phyloP scores from a whole-genome alignment of 1,140 invertebrate genomes.

The Scaptomyza pallida region DNA sequence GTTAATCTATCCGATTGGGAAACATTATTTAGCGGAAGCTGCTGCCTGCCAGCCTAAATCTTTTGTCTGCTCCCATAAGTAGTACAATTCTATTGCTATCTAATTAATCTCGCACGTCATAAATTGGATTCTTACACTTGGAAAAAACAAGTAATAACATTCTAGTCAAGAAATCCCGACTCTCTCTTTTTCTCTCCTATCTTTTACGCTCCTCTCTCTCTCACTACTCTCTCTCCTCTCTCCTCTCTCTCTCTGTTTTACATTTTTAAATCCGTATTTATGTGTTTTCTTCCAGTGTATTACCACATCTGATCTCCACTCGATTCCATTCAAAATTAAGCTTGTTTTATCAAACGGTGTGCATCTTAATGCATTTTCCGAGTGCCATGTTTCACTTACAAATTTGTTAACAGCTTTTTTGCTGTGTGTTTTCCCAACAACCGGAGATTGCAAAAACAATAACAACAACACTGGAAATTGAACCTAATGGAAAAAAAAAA shows the following conservation, averaged over 20 bases:
- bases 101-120: constrained; percentile 64
- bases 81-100: constrained; percentile 47
- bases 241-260: too few species aligned
- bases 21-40: constrained; percentile 30
- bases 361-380: constrained; percentile 63
- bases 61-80: constrained; percentile 42
- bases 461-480: constrained; percentile 56
- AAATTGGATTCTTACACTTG: constrained; percentile 46
- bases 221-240: too few species aligned
- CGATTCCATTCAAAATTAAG: constrained; percentile 55
- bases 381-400: constrained; percentile 34
- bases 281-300: neutral
- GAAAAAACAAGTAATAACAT: too few species aligned
- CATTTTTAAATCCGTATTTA: neutral
- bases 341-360: constrained; percentile 46
- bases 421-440: constrained; percentile 61
- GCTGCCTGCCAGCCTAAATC: constrained; percentile 29
- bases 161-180: too few species aligned
- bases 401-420: constrained; percentile 77
- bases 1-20: constrained; percentile 11
- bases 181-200: too few species aligned
- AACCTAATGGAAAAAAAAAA: constrained; percentile 16
- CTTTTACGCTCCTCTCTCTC: too few species aligned
- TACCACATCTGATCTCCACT: constrained; percentile 27
- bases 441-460: constrained; percentile 75